Conservation (phyloP, 2,113 vertebrate species). For the Pseudonaja textilis region DNA sequence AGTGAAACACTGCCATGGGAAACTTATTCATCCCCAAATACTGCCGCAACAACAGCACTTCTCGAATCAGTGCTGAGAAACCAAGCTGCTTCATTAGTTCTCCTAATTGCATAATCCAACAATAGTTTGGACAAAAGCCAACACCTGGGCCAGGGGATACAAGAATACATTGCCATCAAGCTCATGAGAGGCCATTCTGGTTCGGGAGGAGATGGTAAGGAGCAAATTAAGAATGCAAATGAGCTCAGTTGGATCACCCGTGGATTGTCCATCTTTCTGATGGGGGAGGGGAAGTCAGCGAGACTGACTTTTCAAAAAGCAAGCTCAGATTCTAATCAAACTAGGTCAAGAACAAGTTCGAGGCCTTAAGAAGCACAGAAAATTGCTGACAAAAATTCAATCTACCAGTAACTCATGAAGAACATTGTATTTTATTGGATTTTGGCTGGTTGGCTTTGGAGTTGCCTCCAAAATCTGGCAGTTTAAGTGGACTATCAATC, state of each 20-base stretch:
- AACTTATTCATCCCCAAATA: constrained; percentile 53
- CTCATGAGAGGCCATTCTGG: not conserved
- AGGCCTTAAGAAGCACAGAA: not conserved
- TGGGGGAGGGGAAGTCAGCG: not conserved
- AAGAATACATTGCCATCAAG: not conserved
- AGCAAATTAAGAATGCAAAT: not conserved
- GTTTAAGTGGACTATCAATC: not conserved
- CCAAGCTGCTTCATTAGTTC: constrained; percentile 33
- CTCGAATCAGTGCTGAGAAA: constrained; percentile 42
- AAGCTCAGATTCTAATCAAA: not conserved
- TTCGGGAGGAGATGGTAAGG: not conserved
- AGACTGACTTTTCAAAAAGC: not conserved
- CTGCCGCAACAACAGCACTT: constrained; percentile 46
- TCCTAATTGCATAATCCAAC: constrained; percentile 41
- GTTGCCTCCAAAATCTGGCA: not conserved
- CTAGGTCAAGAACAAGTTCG: not conserved
- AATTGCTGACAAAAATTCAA: not conserved
- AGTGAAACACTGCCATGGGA: constrained; percentile 54
- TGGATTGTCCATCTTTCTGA: not conserved
- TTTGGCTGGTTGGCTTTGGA: not conserved
- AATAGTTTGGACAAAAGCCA: constrained; percentile 47
- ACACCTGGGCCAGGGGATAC: constrained; percentile 18
- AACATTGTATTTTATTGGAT: not conserved
- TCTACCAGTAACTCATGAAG: not conserved
- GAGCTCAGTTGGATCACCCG: constrained; percentile 4